Evolutionary conservation across 2,113 vertebrate genomes (phyloP).

Genomic region (Trematomus loennbergii): DNA sequence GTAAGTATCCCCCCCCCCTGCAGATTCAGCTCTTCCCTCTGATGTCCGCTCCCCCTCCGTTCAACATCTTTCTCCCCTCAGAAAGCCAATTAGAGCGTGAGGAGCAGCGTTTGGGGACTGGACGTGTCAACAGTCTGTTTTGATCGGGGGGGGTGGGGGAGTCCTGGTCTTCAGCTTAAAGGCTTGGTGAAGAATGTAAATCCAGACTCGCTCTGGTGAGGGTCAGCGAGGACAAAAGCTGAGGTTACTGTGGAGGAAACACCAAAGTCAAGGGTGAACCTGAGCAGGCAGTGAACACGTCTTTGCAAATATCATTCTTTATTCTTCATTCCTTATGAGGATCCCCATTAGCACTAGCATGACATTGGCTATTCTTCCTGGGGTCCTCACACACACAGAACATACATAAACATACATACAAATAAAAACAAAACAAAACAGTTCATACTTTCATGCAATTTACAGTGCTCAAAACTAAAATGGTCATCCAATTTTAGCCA

Average conservation of each 20-base stretch:
- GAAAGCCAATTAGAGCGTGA: constrained; percentile 60
- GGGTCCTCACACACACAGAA: too few relatives aligned
- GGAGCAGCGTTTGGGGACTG: constrained; percentile 56
- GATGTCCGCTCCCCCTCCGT: neutral
- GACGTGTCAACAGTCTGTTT: constrained; percentile 82
- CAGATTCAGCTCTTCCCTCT: neutral
- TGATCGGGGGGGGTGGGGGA: constrained; percentile 72
- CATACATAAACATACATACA: too few relatives aligned
- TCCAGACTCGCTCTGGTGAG: constrained; percentile 51
- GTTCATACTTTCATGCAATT: too few relatives aligned
- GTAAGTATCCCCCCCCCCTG: too few relatives aligned
- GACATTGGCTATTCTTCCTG: too few relatives aligned
- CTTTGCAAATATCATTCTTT: constrained; percentile 4
- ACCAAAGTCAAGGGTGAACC: constrained; percentile 63
- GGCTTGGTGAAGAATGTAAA: constrained; percentile 83
- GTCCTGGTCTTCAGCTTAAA: constrained; percentile 79
- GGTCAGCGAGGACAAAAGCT: constrained; percentile 41
- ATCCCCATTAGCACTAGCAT: too few relatives aligned
- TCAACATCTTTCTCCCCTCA: constrained; percentile 39
- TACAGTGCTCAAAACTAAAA: too few relatives aligned
- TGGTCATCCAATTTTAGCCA: too few relatives aligned
- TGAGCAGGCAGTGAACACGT: neutral
- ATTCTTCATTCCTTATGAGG: too few relatives aligned
- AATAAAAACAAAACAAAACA: too few relatives aligned
- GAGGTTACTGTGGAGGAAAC: constrained; percentile 30